phyloP scores from a whole-genome alignment of 2,113 vertebrate genomes.

The Callipepla squamata region DNA sequence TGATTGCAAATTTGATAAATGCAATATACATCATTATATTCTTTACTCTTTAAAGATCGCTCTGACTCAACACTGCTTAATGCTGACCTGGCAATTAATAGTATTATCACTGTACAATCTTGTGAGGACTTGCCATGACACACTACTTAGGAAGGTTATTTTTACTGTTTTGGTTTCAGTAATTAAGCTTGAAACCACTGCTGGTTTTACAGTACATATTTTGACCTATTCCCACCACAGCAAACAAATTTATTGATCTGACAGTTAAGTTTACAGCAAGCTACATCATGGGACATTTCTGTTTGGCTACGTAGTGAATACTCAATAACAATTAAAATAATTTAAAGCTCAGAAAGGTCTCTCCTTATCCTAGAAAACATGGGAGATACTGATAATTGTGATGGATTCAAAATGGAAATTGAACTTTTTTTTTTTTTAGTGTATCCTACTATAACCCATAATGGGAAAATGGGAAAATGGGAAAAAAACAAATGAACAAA shows the following conservation, averaged over 20 bases:
- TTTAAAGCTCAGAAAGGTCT: neutral
- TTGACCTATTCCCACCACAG: neutral
- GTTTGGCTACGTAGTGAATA: neutral
- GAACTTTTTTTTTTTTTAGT: neutral
- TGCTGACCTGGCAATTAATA: neutral
- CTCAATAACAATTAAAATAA: neutral
- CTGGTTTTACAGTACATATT: neutral
- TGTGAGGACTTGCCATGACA: neutral
- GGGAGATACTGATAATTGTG: neutral
- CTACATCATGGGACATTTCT: neutral
- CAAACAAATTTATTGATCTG: neutral
- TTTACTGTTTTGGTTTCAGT: neutral
- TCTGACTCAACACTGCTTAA: neutral
- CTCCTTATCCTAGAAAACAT: neutral
- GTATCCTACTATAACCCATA: neutral
- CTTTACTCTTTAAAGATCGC: neutral
- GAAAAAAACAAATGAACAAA: neutral
- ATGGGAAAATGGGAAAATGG: neutral
- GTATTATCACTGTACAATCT: neutral
- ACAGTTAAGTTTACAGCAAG: neutral
- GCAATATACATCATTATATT: neutral
- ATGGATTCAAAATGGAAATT: neutral
- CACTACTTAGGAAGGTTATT: rapidly evolving
- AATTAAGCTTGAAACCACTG: neutral
- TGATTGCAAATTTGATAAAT: neutral